These are phyloP conservation scores for Mareca penelope DNA, from an alignment of 2,797 vertebrate genomes.

Conservation along the genomic window DNA sequence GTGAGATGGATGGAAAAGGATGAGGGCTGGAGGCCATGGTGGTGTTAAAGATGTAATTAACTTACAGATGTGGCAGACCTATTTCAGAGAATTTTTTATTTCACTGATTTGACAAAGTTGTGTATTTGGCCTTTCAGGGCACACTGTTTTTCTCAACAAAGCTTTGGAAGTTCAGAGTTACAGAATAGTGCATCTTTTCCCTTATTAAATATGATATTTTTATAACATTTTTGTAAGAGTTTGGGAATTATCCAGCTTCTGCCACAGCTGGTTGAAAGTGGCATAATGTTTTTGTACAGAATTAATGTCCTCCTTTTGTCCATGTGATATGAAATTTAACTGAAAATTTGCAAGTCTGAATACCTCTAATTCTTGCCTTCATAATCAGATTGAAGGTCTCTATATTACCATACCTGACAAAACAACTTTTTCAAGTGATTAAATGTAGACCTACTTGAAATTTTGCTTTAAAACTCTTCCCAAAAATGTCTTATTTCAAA, in stretches of 20 bases:
- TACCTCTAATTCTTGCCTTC: not conserved
- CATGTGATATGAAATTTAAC: not conserved
- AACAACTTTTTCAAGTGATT: not conserved
- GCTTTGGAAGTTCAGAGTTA: not conserved
- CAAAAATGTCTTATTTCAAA: not conserved
- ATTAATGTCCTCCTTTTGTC: not conserved
- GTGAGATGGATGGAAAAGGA: not conserved
- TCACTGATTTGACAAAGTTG: not conserved
- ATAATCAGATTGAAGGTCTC: not conserved
- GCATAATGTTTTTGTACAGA: not conserved
- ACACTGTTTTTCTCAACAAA: not conserved
- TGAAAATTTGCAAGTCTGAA: not conserved
- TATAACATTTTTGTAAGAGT: not conserved
- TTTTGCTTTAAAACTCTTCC: not conserved
- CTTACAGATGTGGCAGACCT: not conserved
- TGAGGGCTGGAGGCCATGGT: not conserved
- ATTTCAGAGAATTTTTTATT: not conserved
- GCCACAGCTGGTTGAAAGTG: not conserved
- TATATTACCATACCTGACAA: not conserved
- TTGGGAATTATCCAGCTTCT: not conserved
- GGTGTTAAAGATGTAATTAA: conserved; percentile 10
- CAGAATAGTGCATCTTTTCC: not conserved
- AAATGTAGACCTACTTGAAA: not conserved
- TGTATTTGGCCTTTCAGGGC: not conserved
- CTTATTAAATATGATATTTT: not conserved